Evolutionary conservation across 1,140 invertebrate genomes (phyloP).

Genomic region (Caenorhabditis latens): DNA sequence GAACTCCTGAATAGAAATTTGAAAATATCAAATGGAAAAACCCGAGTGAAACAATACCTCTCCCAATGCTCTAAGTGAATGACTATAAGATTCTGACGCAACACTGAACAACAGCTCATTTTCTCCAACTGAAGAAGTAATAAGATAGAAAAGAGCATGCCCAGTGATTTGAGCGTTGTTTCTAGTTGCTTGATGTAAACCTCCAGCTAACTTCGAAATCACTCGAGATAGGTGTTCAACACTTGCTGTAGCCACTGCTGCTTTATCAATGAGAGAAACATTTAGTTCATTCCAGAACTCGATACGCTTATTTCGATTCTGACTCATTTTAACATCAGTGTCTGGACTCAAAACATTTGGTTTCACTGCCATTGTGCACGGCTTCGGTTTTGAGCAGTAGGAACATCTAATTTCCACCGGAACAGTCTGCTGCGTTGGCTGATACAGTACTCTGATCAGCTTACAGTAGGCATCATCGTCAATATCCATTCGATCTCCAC

Average conservation of each 20-base stretch:
- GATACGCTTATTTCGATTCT: conserved; percentile 52
- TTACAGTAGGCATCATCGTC: conserved; percentile 57
- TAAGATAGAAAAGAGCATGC: conserved; percentile 60
- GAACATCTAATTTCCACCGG: conserved; percentile 28
- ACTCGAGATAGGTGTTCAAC: conserved; percentile 53
- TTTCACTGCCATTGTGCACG: conserved; percentile 19
- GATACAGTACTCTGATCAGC: conserved; percentile 16
- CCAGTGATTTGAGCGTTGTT: conserved; percentile 32
- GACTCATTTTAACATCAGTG: conserved; percentile 53
- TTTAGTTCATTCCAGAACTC: conserved; percentile 56
- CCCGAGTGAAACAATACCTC: background rate
- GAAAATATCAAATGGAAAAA: background rate
- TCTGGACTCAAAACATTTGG: conserved; percentile 30
- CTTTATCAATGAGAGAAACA: conserved; percentile 45
- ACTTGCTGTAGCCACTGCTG: conserved; percentile 56
- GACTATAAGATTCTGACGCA: conserved; percentile 12
- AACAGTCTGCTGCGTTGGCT: conserved; percentile 2
- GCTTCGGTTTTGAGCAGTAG: conserved; percentile 11
- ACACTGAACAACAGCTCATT: conserved; percentile 51
- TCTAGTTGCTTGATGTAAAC: background rate
- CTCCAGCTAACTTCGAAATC: conserved; percentile 5
- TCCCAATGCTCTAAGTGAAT: conserved; percentile 51
- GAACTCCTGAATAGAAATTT: conserved; percentile 44
- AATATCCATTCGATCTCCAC: conserved; percentile 29
- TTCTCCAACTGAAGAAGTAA: conserved; percentile 44